A percentile compares a stretch with the other conserved stretches of the same genome.
Conservation (phyloP, 1,140 invertebrate species). For the Asobara japonica region DNA sequence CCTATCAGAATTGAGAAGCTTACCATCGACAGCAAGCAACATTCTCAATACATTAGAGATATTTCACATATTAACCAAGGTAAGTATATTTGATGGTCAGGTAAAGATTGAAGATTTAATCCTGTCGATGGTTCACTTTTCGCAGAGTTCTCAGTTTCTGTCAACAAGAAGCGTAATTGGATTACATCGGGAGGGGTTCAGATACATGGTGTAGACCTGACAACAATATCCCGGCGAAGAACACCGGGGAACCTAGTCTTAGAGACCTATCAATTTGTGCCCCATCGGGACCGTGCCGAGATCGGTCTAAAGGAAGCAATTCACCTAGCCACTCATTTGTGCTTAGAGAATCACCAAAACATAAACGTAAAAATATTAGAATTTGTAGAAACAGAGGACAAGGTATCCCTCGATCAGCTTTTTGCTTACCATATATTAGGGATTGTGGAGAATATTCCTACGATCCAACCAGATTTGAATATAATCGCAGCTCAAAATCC, state of each 20-base stretch:
- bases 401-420: slow-evolving; percentile 59
- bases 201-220: slow-evolving; percentile 83
- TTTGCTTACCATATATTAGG: slow-evolving; percentile 69
- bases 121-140: slow-evolving; percentile 17
- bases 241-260: slow-evolving; percentile 74
- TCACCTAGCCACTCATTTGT: slow-evolving; percentile 74
- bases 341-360: slow-evolving; percentile 78
- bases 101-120: not conserved
- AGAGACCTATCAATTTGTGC: slow-evolving; percentile 80
- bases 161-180: slow-evolving; percentile 61
- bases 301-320: slow-evolving; percentile 63
- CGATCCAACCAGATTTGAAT: slow-evolving; percentile 71
- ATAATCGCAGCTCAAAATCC: slow-evolving; percentile 54
- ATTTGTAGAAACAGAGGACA: slow-evolving; percentile 67
- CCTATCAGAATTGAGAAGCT: slow-evolving; percentile 86
- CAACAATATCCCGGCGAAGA: slow-evolving; percentile 77
- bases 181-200: slow-evolving; percentile 82
- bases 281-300: slow-evolving; percentile 49
- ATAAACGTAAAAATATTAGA: slow-evolving; percentile 81
- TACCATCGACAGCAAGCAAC: slow-evolving; percentile 78
- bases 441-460: slow-evolving; percentile 70
- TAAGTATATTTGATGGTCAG: slow-evolving; percentile 23
- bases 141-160: slow-evolving; percentile 64
- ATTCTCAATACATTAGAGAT: slow-evolving; percentile 65
- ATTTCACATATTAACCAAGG: slow-evolving; percentile 52